These are phyloP conservation scores for Speoplatyrhinus poulsoni DNA, from an alignment of 2,113 vertebrate species.

Conservation along the genomic window DNA sequence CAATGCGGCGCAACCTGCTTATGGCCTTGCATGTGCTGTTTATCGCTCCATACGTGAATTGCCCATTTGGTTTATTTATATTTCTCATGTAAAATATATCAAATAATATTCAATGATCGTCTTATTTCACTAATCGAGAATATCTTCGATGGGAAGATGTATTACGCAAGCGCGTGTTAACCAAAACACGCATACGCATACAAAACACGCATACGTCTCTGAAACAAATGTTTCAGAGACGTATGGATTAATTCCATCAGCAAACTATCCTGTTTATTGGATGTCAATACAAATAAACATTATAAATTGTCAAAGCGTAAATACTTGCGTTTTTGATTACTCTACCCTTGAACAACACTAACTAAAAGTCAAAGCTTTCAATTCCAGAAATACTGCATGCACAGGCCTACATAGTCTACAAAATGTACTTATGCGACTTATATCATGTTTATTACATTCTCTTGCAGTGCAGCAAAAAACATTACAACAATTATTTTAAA, in stretches of 20 bases:
- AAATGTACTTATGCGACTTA: too few relatives aligned
- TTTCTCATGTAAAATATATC: background rate
- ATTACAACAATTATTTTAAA: too few relatives aligned
- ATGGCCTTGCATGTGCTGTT: constrained; percentile 11
- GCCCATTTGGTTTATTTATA: background rate
- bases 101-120: background rate
- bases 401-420: too few relatives aligned
- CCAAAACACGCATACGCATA: too few relatives aligned
- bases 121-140: constrained; percentile 20
- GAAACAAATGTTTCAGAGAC: background rate
- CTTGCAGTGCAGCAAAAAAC: too few relatives aligned
- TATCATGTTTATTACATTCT: too few relatives aligned
- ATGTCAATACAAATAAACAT: background rate
- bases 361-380: too few relatives aligned
- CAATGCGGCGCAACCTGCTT: constrained; percentile 39
- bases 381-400: too few relatives aligned
- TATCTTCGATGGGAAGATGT: constrained; percentile 4
- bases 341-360: too few relatives aligned
- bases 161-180: constrained; percentile 49
- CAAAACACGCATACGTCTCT: too few relatives aligned
- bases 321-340: background rate
- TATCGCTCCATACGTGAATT: background rate
- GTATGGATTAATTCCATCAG: background rate
- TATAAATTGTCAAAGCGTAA: background rate
- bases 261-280: background rate